Base-by-base conservation (phyloP, 2,888 invertebrate species). In the Teinopalpus imperialis region DNA sequence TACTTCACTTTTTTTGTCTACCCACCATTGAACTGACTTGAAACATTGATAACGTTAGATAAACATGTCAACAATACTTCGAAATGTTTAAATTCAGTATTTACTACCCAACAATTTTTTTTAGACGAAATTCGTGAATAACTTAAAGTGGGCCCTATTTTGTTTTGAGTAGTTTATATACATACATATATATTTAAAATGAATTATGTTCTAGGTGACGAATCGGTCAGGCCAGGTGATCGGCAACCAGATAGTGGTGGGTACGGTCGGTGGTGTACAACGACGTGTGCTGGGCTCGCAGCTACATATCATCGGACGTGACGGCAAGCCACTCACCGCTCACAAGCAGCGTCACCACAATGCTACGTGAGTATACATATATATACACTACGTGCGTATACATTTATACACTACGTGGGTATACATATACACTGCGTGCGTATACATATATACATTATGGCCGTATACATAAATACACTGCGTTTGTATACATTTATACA, bases 191-290 rank as follows among this genome's bases (percentile, higher is more conserved):
- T n/a, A n/a, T n/a, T n/a, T n/a, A n/a, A n/a, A n/a, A n/a, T n/a
- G n/a, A n/a, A n/a, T n/a, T n/a, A n/a, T n/a, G n/a, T n/a, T n/a
- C n/a, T 4, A 89, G 89, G 88, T 89, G 43, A 88, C 87, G 43
- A 89, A 89, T 51, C 69, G 89, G 1, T 86, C 89, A 0, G 89
- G 89, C 0, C 89, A 89, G 50, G 89, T 89, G 64, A 89, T 89
- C 57, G 89, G 89, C 51, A 89, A 89, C 64, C 89, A 89, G 68
- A 89, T 89, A 44, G 69, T 89, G 51, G 81, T 89, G 56, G 86
- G 87, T 14, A 58, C 74, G 6, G 67, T 81, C 48, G 75, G 74
- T 27, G 75, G 69, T 26, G 44, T 44, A 35, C 63, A 71, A 18
- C 64, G 72, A 26, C 64, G 64, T 45, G 36, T 70, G 36, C 62